Percentiles rank a stretch among this genome's conserved stretches.
Conservation (phyloP, 2,888 invertebrate genomes). For the Parthenolecanium corni region DNA sequence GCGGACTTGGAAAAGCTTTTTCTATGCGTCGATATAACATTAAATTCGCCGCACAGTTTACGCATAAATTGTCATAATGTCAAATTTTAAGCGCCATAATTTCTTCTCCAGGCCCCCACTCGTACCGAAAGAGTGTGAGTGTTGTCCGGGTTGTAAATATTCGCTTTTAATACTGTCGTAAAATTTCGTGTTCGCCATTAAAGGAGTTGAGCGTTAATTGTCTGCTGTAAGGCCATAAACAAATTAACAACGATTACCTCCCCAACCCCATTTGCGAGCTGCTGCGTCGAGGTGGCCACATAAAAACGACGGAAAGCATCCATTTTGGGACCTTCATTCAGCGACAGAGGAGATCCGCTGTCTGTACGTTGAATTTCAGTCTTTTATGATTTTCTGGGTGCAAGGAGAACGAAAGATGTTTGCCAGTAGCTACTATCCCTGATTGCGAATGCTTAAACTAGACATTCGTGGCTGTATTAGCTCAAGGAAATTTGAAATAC, state of each 20-base stretch:
- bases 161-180: slow-evolving; percentile 17
- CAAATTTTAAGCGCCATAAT: slow-evolving; percentile 21
- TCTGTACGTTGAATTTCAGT: neutral
- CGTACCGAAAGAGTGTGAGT: too few relatives aligned
- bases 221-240: slow-evolving; percentile 16
- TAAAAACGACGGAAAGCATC: slow-evolving; percentile 3
- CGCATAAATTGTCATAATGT: slow-evolving; percentile 10
- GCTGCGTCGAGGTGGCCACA: slow-evolving; percentile 4
- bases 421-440: neutral
- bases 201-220: slow-evolving; percentile 17
- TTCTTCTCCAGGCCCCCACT: slow-evolving; percentile 1
- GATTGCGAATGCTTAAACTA: too few relatives aligned
- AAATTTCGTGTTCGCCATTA: slow-evolving; percentile 15
- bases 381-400: neutral
- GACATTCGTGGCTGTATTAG: too few relatives aligned
- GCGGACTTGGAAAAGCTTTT: too few relatives aligned
- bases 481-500: too few relatives aligned
- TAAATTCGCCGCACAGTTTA: too few relatives aligned
- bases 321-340: neutral
- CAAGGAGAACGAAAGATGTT: neutral
- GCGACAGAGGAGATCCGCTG: neutral
- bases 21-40: too few relatives aligned
- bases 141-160: slow-evolving; percentile 10
- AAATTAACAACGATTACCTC: slow-evolving; percentile 21
- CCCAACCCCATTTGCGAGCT: slow-evolving; percentile 1